Evolutionary conservation across 2,888 invertebrate genomes (phyloP).

Genomic region (Polia nebulosa): DNA sequence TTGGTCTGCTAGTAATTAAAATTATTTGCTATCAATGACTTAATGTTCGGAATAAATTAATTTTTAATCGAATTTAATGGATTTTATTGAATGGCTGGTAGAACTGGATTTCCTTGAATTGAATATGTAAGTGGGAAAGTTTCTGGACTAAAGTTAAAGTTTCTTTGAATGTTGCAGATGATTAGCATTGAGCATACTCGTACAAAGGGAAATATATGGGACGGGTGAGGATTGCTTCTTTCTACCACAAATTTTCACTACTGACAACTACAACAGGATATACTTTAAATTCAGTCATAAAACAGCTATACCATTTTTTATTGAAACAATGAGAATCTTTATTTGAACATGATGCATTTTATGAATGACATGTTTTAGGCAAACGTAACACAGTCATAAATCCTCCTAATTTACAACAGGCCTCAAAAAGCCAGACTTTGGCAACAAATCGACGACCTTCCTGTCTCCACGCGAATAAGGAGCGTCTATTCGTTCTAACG

Average conservation of each 20-base stretch:
- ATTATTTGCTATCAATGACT: conserved; percentile 52
- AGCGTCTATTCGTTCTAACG: conserved; percentile 53
- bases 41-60: conserved; percentile 44
- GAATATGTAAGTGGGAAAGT: conserved; percentile 33
- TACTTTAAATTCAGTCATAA: not conserved
- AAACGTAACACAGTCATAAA: conserved; percentile 24
- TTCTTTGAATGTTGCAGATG: not conserved
- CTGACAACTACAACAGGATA: not conserved
- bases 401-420: conserved; percentile 31
- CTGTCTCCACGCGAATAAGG: conserved; percentile 54
- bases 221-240: not conserved
- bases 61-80: conserved; percentile 49
- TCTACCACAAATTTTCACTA: not conserved
- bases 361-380: not conserved
- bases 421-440: conserved; percentile 12
- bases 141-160: not conserved
- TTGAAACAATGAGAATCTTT: no score
- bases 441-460: conserved; percentile 39
- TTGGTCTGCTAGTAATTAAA: conserved; percentile 51
- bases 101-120: conserved; percentile 25
- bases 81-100: conserved; percentile 28
- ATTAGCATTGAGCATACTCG: conserved; percentile 4
- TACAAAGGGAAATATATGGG: not conserved
- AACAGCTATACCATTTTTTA: not conserved
- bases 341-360: no score